Evolutionary conservation across 2,113 vertebrate genomes (phyloP).

Genomic region (Spea multiplicata): DNA sequence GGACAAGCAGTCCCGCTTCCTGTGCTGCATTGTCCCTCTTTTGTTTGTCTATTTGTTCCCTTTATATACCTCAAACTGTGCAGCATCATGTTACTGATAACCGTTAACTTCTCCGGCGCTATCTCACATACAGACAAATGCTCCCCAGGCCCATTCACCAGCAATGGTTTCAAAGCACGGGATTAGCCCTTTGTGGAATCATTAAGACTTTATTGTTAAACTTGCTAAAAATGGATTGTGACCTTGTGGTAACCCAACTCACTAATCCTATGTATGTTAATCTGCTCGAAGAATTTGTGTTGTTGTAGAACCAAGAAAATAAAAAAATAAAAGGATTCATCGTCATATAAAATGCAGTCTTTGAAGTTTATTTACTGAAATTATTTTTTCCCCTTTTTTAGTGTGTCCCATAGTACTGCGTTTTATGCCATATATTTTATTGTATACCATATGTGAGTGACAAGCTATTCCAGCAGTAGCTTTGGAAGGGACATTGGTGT

Average conservation of each 20-base stretch:
- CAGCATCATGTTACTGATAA: slow-evolving; percentile 60
- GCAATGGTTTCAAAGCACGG: slow-evolving; percentile 18
- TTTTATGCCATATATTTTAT: too few relatives aligned
- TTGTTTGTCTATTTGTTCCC: slow-evolving; percentile 69
- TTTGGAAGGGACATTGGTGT: too few relatives aligned
- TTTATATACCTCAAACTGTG: slow-evolving; percentile 70
- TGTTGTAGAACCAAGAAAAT: neutral
- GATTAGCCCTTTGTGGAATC: slow-evolving; percentile 30
- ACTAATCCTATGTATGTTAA: slow-evolving; percentile 38
- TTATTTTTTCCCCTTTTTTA: neutral
- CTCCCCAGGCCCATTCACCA: slow-evolving; percentile 19
- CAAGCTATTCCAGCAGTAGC: too few relatives aligned
- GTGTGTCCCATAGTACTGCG: too few relatives aligned
- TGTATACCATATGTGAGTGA: too few relatives aligned
- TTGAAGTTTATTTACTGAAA: too few relatives aligned
- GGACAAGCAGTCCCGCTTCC: slow-evolving; percentile 60
- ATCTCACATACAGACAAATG: slow-evolving; percentile 29
- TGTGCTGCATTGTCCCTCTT: slow-evolving; percentile 60
- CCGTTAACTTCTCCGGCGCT: slow-evolving; percentile 21
- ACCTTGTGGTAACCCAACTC: slow-evolving; percentile 36
- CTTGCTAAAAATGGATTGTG: slow-evolving; percentile 12
- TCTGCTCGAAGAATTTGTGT: neutral
- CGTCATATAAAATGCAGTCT: too few relatives aligned
- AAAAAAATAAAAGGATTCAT: too few relatives aligned
- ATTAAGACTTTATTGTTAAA: slow-evolving; percentile 16